Evolutionary conservation across 2,888 invertebrate genomes (phyloP).

Genomic region (Lasioglossum zephyrum): DNA sequence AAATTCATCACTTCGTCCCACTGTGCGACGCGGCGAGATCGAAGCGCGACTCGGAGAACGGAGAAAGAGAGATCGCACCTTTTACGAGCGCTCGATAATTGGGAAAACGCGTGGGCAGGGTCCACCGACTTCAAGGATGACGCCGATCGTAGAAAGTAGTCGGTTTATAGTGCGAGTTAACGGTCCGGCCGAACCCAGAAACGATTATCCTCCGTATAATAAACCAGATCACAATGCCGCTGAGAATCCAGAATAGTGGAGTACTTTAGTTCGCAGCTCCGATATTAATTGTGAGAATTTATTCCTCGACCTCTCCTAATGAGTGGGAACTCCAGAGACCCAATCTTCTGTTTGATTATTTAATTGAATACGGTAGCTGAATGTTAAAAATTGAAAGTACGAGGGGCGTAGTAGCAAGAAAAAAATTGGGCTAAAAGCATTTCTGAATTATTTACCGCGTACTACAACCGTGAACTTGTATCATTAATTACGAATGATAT

Average conservation of each 20-base stretch:
- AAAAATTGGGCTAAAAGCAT: background rate
- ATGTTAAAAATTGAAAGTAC: conserved; percentile 6
- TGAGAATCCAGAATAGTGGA: conserved; percentile 4
- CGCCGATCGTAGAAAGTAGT: conserved; percentile 45
- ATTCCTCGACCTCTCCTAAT: background rate
- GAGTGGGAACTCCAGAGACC: background rate
- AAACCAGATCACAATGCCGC: background rate
- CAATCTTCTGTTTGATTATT: background rate
- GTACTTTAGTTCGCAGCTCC: background rate
- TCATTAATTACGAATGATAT: background rate
- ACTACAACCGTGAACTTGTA: background rate
- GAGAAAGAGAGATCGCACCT: conserved; percentile 17
- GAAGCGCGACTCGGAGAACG: no score
- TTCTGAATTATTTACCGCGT: background rate
- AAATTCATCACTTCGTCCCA: no score
- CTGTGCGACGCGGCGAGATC: no score
- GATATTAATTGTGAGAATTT: conserved; percentile 4
- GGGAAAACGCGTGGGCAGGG: conserved; percentile 48
- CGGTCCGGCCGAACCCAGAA: conserved; percentile 15
- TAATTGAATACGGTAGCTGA: background rate
- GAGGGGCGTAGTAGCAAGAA: background rate
- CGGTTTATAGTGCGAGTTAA: conserved; percentile 24
- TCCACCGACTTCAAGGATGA: conserved; percentile 24
- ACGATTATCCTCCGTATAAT: conserved; percentile 16
- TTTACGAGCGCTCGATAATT: conserved; percentile 34